Evolutionary conservation across 2,888 invertebrate genomes (phyloP), one percentile per base, ranked within the genome.

Genomic region (Odontocolon sp.): DNA sequence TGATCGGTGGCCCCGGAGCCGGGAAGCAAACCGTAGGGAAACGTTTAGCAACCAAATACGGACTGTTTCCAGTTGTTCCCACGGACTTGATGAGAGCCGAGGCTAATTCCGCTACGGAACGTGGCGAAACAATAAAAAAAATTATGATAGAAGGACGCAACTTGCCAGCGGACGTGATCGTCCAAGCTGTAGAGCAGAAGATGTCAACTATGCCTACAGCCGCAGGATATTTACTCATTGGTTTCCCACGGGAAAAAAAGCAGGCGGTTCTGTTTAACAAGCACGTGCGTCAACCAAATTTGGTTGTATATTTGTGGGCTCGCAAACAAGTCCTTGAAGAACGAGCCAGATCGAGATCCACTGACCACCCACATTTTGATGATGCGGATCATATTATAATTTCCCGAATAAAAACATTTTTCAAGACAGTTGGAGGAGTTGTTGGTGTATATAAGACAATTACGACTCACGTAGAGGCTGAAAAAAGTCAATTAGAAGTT

Each of bases 211-310:
- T 68, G 8, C 75, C 78, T 26, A 68, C 61, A 6, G 45, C 80
- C 1, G 11, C 50, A 18, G 85, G 85, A n/a, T 87, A 83, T 56
- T 42, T 86, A 31, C 18, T 87, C 14, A 75, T 84, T 26, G 85
- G 83, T 16, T 86, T 86, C 63, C 83, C 84, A 2, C 66, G 83
- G 14, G 78, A 82, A 8, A 83, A 68, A 47, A 76, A 68, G 18
- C 86, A 86, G 78, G 81, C 81, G 16, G 70, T 52, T 16, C 28
- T 83, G 1, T 87, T 87, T 14, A 72, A 82, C 2, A 78, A 18
- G 8, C 70, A 85, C 2, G 59, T 87, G 1, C 69, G 79, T 3
- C 63, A 70, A 0, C 83, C 83, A 0, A 77, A 85, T 50, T 69
- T 86, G 14, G 81, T 84, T 3, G 16, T 87, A 3, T 81, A 82